Conservation (phyloP, 1,140 invertebrate genomes). For the Stegodyphus mimosarum region DNA sequence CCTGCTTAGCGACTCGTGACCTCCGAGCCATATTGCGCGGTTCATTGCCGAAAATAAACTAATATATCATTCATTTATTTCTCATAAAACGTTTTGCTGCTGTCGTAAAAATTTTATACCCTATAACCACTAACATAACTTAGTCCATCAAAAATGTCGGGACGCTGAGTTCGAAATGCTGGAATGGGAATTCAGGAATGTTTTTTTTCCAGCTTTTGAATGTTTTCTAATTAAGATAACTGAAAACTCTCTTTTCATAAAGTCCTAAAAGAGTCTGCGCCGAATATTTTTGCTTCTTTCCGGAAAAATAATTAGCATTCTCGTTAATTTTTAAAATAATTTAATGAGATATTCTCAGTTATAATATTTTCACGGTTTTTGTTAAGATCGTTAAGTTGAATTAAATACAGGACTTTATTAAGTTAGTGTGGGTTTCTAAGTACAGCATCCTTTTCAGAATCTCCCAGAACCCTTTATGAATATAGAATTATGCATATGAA, state of each 20-base stretch:
- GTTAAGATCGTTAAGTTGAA: no score
- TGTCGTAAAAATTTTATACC: slow-evolving; percentile 60
- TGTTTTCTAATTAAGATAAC: slow-evolving; percentile 24
- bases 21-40: slow-evolving; percentile 20
- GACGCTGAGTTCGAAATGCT: neutral
- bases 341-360: no score
- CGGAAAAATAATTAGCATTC: no score
- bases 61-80: slow-evolving; percentile 60
- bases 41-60: slow-evolving; percentile 58
- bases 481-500: no score
- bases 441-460: no score
- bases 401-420: no score
- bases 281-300: no score
- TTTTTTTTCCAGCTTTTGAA: neutral
- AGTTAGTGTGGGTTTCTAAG: no score
- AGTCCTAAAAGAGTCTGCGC: no score
- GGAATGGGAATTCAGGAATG: neutral
- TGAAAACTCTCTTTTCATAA: slow-evolving; percentile 5
- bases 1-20: slow-evolving; percentile 22
- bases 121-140: slow-evolving; percentile 56
- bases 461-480: no score
- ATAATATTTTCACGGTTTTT: no score
- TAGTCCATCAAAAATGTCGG: slow-evolving; percentile 34
- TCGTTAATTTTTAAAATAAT: no score
- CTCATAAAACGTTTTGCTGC: slow-evolving; percentile 56